A percentile compares a stretch with the other conserved stretches of the same genome.
phyloP scores from a whole-genome alignment of 2,888 invertebrate genomes.

The Ophioninae sp. region DNA sequence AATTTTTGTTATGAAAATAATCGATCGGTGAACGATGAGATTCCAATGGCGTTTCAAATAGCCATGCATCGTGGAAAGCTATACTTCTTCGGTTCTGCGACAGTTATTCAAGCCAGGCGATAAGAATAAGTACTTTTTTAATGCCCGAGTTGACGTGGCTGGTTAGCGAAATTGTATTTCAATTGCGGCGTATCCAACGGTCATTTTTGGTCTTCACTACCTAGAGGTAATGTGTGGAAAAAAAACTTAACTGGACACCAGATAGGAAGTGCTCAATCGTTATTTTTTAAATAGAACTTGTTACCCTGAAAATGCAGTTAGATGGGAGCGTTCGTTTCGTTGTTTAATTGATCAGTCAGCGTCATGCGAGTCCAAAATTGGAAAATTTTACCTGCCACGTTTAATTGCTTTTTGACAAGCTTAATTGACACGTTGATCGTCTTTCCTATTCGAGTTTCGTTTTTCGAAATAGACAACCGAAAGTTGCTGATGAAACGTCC shows the following conservation, averaged over 20 bases:
- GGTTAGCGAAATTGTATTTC: neutral
- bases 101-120: constrained; percentile 2
- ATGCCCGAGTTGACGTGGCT: neutral
- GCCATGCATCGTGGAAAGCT: neutral
- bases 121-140: constrained; percentile 11
- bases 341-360: neutral
- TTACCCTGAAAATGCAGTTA: neutral
- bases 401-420: neutral
- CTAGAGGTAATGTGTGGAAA: neutral
- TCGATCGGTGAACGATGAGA: neutral
- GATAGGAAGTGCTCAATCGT: neutral
- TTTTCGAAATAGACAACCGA: constrained; percentile 15
- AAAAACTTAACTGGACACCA: neutral
- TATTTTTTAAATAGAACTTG: neutral
- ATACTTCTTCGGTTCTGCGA: neutral
- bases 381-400: neutral
- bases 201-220: neutral
- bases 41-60: constrained; percentile 13
- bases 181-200: neutral
- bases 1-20: constrained; percentile 12
- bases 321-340: neutral
- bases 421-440: neutral
- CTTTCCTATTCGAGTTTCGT: constrained; percentile 4
- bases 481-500: constrained; percentile 11
- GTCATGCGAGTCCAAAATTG: neutral